Evolutionary conservation across 2,888 invertebrate species (phyloP).

Genomic region (Yponomeuta cagnagella): DNA sequence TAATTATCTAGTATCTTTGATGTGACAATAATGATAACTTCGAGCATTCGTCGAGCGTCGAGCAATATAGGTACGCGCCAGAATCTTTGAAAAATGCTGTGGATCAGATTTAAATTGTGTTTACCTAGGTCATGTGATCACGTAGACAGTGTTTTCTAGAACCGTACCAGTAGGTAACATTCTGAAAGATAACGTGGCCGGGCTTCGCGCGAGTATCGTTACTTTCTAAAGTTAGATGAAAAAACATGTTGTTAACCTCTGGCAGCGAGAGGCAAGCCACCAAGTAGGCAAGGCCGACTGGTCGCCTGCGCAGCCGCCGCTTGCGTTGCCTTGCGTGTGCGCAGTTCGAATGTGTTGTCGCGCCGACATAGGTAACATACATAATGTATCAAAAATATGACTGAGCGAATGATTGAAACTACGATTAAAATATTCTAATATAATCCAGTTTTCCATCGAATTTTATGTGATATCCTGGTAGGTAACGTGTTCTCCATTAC

Average conservation of each 20-base stretch:
- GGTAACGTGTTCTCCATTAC: too few relatives aligned
- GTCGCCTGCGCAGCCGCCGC: slow-evolving; percentile 28
- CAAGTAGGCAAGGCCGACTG: slow-evolving; percentile 61
- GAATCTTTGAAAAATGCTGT: background rate
- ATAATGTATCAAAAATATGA: background rate
- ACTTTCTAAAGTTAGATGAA: slow-evolving; percentile 73
- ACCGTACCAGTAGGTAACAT: slow-evolving; percentile 25
- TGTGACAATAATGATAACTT: background rate
- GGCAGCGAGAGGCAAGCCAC: slow-evolving; percentile 62
- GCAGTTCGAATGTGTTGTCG: slow-evolving; percentile 5
- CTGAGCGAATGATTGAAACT: too few relatives aligned
- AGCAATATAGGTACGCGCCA: background rate
- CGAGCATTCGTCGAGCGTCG: too few relatives aligned
- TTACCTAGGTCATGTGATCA: background rate
- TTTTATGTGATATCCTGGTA: too few relatives aligned
- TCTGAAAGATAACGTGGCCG: slow-evolving; percentile 37
- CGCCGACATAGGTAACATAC: slow-evolving; percentile 3
- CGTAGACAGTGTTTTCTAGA: background rate
- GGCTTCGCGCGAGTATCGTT: slow-evolving; percentile 41
- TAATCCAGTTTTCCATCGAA: too few relatives aligned
- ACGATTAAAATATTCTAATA: too few relatives aligned
- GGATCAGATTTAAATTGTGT: background rate
- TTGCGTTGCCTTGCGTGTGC: slow-evolving; percentile 19
- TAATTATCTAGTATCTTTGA: background rate
- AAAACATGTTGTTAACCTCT: slow-evolving; percentile 72